These are phyloP conservation scores for Enteromius afrohamiltoni DNA, from an alignment of 2,797 vertebrate genomes.

Conservation along the genomic window DNA sequence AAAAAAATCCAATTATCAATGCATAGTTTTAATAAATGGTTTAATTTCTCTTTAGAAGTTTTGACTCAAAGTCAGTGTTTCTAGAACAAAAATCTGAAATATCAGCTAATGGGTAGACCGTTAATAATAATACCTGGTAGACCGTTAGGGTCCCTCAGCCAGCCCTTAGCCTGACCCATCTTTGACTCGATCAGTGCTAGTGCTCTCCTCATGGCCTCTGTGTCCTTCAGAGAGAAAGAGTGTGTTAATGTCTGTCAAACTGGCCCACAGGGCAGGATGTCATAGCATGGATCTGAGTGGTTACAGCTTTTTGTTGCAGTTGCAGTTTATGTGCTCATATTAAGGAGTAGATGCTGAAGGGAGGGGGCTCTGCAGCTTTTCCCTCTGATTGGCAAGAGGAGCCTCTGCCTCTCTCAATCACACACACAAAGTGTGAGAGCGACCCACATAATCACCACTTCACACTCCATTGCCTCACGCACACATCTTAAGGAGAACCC, in stretches of 20 bases:
- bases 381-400: conserved; percentile 29
- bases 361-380: conserved; percentile 32
- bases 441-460: conserved; percentile 65
- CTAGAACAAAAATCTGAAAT: neutral
- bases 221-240: conserved; percentile 80
- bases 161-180: conserved; percentile 92
- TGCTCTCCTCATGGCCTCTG: conserved; percentile 95
- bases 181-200: conserved; percentile 95
- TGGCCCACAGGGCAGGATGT: neutral
- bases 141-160: conserved; percentile 93
- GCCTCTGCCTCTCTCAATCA: conserved; percentile 56
- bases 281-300: neutral
- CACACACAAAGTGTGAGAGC: conserved; percentile 55
- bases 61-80: neutral
- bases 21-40: neutral
- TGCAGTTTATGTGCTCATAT: conserved; percentile 21
- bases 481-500: conserved; percentile 54
- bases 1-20: neutral
- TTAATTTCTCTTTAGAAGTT: neutral
- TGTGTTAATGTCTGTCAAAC: neutral
- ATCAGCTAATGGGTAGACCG: neutral
- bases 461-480: conserved; percentile 60
- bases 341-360: conserved; percentile 15
- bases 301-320: neutral
- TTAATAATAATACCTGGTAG: conserved; percentile 92